phyloP scores from a whole-genome alignment of 2,888 invertebrate species.

The Catocala nupta region DNA sequence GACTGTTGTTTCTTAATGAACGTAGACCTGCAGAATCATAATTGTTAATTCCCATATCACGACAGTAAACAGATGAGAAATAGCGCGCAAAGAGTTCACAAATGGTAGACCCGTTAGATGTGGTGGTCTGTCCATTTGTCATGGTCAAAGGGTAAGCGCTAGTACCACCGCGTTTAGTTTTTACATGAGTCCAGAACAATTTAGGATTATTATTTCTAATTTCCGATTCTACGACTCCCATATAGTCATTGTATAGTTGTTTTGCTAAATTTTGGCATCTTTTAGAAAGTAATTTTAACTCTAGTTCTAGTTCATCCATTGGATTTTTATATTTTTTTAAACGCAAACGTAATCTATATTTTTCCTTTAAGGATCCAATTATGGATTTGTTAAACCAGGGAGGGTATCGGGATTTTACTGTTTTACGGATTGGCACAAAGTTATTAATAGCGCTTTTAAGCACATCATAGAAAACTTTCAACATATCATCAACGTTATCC shows the following conservation, averaged over 20 bases:
- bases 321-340: conserved; percentile 14
- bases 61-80: conserved; percentile 11
- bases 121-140: conserved; percentile 10
- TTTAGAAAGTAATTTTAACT: neutral
- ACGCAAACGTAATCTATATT: conserved; percentile 8
- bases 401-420: neutral
- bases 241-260: conserved; percentile 4
- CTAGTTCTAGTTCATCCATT: conserved; percentile 4
- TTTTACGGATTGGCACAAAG: conserved; percentile 6
- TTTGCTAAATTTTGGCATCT: conserved; percentile 6
- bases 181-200: conserved; percentile 11
- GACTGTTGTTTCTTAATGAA: neutral
- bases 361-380: conserved; percentile 10
- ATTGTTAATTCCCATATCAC: neutral
- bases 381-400: conserved; percentile 8
- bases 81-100: conserved; percentile 7
- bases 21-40: neutral
- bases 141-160: conserved; percentile 8
- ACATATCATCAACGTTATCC: conserved; percentile 1
- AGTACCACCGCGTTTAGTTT: conserved; percentile 7
- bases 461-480: conserved; percentile 5
- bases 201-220: conserved; percentile 8
- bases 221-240: neutral
- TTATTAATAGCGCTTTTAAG: conserved; percentile 6
- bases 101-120: conserved; percentile 3